A percentile compares a stretch with the other conserved stretches of the same genome.
Evolutionary conservation across 2,888 invertebrate genomes (phyloP).

Genomic region (Herminia tarsipennalis): DNA sequence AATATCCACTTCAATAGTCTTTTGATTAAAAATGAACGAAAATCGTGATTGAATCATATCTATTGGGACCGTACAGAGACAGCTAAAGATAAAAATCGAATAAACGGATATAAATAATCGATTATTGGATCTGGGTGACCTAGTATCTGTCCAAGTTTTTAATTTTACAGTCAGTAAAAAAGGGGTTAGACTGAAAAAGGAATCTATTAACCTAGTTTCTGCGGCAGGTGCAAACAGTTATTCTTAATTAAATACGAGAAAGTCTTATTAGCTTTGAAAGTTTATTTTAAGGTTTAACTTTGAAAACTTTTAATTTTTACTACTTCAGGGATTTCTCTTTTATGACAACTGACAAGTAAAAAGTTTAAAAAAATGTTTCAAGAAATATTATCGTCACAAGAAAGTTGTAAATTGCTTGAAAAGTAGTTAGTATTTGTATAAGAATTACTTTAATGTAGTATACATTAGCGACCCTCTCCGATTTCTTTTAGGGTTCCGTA

Average conservation of each 20-base stretch:
- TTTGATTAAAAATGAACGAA: conserved; percentile 24
- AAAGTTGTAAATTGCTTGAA: too few species aligned
- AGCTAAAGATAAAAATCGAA: not conserved
- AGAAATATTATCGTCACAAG: not conserved
- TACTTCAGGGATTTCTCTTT: conserved; percentile 24
- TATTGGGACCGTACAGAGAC: conserved; percentile 5
- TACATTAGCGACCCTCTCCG: too few species aligned
- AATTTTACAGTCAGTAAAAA: conserved; percentile 20
- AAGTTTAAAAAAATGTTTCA: conserved; percentile 5
- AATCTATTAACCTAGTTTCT: conserved; percentile 51
- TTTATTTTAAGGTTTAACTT: conserved; percentile 36
- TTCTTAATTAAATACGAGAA: conserved; percentile 51
- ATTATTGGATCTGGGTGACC: conserved; percentile 25
- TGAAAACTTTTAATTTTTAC: conserved; percentile 32
- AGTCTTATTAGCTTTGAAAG: conserved; percentile 35
- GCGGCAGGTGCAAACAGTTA: conserved; percentile 44
- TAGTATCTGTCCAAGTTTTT: conserved; percentile 22
- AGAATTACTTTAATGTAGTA: too few species aligned
- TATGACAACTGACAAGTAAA: conserved; percentile 15
- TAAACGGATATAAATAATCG: conserved; percentile 17
- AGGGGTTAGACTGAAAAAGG: conserved; percentile 26
- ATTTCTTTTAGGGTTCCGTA: too few species aligned
- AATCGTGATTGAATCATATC: conserved; percentile 20
- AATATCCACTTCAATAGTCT: conserved; percentile 12
- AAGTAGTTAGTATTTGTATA: too few species aligned